phyloP scores from a whole-genome alignment of 1,140 invertebrate genomes.

The Leptopilina clavipes region DNA sequence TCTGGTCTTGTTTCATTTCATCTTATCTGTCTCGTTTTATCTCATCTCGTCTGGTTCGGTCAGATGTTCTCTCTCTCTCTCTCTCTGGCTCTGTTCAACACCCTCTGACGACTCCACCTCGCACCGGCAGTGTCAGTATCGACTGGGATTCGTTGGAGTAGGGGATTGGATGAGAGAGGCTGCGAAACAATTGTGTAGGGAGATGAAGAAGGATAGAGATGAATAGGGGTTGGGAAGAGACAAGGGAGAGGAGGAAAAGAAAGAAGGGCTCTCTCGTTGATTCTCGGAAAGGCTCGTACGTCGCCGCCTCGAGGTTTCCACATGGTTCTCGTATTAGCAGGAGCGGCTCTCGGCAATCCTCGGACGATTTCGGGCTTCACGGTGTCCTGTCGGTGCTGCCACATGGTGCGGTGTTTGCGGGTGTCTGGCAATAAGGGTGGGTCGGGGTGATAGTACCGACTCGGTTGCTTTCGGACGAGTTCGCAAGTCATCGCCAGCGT shows the following conservation, averaged over 20 bases:
- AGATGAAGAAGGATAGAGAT: not conserved
- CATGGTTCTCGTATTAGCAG: constrained; percentile 56
- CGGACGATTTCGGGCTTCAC: constrained; percentile 46
- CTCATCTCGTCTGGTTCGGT: constrained; percentile 23
- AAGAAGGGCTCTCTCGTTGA: constrained; percentile 49
- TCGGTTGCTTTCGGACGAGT: constrained; percentile 65
- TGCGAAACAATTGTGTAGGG: constrained; percentile 22
- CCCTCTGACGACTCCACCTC: constrained; percentile 73
- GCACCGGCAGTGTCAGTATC: constrained; percentile 71
- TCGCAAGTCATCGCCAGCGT: constrained; percentile 68
- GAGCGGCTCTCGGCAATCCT: constrained; percentile 44
- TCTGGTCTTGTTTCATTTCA: not conserved
- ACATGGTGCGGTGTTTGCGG: constrained; percentile 61
- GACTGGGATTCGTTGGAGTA: constrained; percentile 65
- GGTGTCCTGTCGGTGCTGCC: constrained; percentile 66
- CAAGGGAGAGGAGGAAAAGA: constrained; percentile 6
- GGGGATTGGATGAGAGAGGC: constrained; percentile 38
- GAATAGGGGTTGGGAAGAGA: not conserved
- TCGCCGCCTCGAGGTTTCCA: constrained; percentile 58
- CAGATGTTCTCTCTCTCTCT: constrained; percentile 32
- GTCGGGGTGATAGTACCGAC: constrained; percentile 55
- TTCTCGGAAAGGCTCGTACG: constrained; percentile 54
- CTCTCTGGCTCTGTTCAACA: constrained; percentile 63
- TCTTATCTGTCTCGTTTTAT: constrained; percentile 16
- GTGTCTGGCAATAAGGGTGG: constrained; percentile 45